Conservation (phyloP, 2,113 vertebrate species). For the Trematocara nigrifrons region DNA sequence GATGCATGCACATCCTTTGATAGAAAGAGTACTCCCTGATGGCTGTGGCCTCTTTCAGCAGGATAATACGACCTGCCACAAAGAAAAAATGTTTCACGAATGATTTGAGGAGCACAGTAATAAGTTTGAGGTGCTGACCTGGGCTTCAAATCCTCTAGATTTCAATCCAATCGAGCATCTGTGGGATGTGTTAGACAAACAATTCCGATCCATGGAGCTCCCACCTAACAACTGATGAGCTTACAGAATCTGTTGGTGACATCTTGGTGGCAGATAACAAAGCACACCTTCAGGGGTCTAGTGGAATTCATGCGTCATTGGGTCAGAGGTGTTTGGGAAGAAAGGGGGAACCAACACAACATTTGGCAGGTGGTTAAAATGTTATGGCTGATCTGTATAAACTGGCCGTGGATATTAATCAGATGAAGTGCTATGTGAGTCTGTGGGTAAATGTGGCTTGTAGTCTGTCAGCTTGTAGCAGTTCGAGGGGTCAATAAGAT, state of each 20-base stretch:
- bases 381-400: neutral
- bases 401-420: neutral
- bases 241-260: neutral
- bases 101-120: neutral
- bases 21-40: neutral
- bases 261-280: neutral
- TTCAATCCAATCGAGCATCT: neutral
- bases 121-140: neutral
- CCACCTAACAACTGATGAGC: neutral
- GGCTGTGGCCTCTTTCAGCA: neutral
- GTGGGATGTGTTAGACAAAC: neutral
- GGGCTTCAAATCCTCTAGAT: neutral
- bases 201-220: neutral
- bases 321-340: neutral
- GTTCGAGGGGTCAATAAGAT: neutral
- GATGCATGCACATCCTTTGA: neutral
- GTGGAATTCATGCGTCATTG: neutral
- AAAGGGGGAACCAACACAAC: neutral
- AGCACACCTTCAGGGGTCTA: neutral
- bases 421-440: neutral
- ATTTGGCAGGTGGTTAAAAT: neutral
- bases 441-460: neutral
- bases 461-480: neutral
- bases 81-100: neutral
- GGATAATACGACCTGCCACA: neutral